Conservation (phyloP, 2,888 invertebrate genomes). For the Halictus ligatus region DNA sequence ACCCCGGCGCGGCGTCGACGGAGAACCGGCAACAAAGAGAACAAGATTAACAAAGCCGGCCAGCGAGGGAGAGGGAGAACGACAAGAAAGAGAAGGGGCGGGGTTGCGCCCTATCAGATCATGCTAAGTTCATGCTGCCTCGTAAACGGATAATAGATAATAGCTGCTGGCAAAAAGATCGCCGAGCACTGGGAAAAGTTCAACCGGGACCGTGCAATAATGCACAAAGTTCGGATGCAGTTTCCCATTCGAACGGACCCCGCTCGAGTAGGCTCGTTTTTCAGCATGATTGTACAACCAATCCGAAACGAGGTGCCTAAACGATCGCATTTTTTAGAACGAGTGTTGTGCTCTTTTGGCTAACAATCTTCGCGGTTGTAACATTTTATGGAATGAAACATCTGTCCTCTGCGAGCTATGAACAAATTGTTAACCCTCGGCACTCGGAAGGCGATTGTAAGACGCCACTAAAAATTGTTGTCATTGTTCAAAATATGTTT, state of each 20-base stretch:
- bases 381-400: no score
- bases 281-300: neutral
- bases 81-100: slow-evolving; percentile 48
- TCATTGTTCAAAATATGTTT: no score
- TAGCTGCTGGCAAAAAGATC: slow-evolving; percentile 52
- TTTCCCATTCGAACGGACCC: neutral
- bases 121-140: slow-evolving; percentile 49
- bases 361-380: no score
- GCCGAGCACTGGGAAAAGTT: slow-evolving; percentile 5
- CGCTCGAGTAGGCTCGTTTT: neutral
- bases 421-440: no score
- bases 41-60: slow-evolving; percentile 8
- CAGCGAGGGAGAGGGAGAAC: neutral
- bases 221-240: neutral
- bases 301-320: no score
- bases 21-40: slow-evolving; percentile 33
- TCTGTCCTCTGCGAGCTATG: no score
- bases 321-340: no score
- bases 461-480: no score
- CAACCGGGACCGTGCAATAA: neutral
- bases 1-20: neutral
- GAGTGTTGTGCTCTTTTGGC: no score
- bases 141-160: slow-evolving; percentile 70
- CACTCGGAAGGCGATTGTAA: no score
- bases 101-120: slow-evolving; percentile 66